Evolutionary conservation across 2,888 invertebrate genomes (phyloP), one percentile per base, ranked within the genome.

Genomic region (Panopea generosa): DNA sequence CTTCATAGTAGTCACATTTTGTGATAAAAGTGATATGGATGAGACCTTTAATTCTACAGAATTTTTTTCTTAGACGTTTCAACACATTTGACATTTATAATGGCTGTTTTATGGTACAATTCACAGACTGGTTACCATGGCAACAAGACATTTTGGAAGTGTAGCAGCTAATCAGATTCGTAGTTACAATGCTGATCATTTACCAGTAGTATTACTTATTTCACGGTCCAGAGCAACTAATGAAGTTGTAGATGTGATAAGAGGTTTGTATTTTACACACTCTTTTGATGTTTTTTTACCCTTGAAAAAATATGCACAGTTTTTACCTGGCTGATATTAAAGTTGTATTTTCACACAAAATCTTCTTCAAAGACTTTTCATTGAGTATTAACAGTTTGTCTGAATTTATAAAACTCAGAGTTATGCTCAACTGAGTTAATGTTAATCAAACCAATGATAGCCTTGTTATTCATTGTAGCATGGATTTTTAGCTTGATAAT

Each of bases 151-250:
- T 68, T 95, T 98, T 85, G 97, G 98, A 14, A 94, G 95, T 57
- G 95, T 96, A 47, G 97, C 97, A 52, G 96, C 96, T 40, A 95
- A 96, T 93, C 96, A 97, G 86, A 95, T 98, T 86, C 95, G 96
- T 89, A 96, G 95, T 93, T 96, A 98, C 89, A 96, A 96, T 60
- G 95, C 96, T 81, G 97, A 98, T 91, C 95, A 96, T 86, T 94
- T 98, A 90, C 98, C 99, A 26, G 96, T 97, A 74, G 94, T 98
- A 73, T 95, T 98, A 90, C 94, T 98, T 89, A 96, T 98, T 86
- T 97, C 97, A 94, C 95, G 97, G 88, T 95, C 96, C 87, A 94
- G 98, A 86, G 96, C 97, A 66, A 95, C 96, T 82, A 97, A 97
- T 6, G 98, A 98, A 93, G 96, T 98, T 87, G 96, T 96, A 92